These are phyloP conservation scores for Drosophila azteca DNA, from an alignment of 1,140 invertebrate genomes.

Conservation along the genomic window DNA sequence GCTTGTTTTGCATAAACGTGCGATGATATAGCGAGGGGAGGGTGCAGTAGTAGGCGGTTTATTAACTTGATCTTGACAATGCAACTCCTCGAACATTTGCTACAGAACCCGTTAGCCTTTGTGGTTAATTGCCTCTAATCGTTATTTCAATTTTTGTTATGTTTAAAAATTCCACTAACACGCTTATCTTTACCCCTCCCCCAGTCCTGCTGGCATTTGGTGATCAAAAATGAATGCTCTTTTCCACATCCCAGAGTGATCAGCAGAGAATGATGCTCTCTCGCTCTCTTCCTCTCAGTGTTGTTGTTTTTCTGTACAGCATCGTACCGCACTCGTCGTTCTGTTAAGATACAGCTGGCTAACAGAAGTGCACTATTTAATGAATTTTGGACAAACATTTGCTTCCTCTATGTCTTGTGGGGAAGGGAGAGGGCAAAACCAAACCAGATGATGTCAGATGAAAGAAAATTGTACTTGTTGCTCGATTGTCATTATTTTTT, in stretches of 20 bases:
- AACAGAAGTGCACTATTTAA: background rate
- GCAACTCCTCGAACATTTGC: slow-evolving; percentile 46
- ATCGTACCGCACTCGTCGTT: no score
- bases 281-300: background rate
- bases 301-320: no score
- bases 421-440: background rate
- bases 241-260: background rate
- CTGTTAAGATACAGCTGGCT: background rate
- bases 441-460: slow-evolving; percentile 9
- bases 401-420: background rate
- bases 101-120: slow-evolving; percentile 38
- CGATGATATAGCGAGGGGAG: background rate
- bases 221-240: slow-evolving; percentile 2
- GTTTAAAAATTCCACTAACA: slow-evolving; percentile 25
- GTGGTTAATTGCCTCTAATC: slow-evolving; percentile 36
- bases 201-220: slow-evolving; percentile 3
- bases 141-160: background rate
- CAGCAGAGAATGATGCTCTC: background rate
- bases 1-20: slow-evolving; percentile 56
- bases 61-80: slow-evolving; percentile 78
- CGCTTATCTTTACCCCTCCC: no score
- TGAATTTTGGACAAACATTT: background rate
- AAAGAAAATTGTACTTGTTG: slow-evolving; percentile 36
- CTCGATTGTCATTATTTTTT: slow-evolving; percentile 15
- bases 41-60: slow-evolving; percentile 40